These are phyloP conservation scores for Porites lutea DNA, from an alignment of 64 coral and sea anemone species.

Conservation along the genomic window DNA sequence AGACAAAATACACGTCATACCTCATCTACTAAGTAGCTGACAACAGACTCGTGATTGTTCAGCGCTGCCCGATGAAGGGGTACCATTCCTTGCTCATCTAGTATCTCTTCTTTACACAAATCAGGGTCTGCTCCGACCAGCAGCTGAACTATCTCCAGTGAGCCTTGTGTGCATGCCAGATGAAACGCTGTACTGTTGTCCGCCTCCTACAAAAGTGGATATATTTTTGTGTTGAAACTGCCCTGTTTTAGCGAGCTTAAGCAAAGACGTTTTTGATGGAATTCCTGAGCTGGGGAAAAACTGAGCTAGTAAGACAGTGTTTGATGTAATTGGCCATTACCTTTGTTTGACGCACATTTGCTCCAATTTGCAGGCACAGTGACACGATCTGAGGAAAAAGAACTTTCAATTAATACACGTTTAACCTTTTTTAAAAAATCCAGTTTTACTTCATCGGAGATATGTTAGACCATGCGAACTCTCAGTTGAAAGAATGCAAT, in stretches of 20 bases:
- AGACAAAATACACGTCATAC: slow-evolving; percentile 19
- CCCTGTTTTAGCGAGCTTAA: too few species aligned
- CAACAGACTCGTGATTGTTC: slow-evolving; percentile 67
- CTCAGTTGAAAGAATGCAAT: too few species aligned
- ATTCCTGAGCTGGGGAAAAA: too few species aligned
- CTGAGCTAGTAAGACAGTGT: too few species aligned
- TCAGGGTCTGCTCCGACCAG: slow-evolving; percentile 32
- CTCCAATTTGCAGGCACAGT: slow-evolving; percentile 77
- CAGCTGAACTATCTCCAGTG: slow-evolving; percentile 83
- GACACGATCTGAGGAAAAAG: slow-evolving; percentile 67
- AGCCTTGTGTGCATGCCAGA: slow-evolving; percentile 82
- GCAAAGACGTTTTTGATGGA: too few species aligned
- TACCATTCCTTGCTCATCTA: slow-evolving; percentile 76
- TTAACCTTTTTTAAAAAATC: too few species aligned
- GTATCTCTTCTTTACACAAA: slow-evolving; percentile 56
- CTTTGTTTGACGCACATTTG: slow-evolving; percentile 63
- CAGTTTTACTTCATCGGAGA: too few species aligned
- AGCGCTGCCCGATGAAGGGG: slow-evolving; percentile 83
- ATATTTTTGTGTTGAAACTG: too few species aligned
- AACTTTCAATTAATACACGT: too few species aligned
- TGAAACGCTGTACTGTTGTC: slow-evolving; percentile 89
- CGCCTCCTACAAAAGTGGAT: slow-evolving; percentile 43
- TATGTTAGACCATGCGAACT: too few species aligned
- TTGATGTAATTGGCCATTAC: slow-evolving; percentile 24
- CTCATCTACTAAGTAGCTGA: slow-evolving; percentile 83